These are phyloP conservation scores for Melipona beecheii DNA, from an alignment of 2,888 invertebrate species.

Conservation along the genomic window DNA sequence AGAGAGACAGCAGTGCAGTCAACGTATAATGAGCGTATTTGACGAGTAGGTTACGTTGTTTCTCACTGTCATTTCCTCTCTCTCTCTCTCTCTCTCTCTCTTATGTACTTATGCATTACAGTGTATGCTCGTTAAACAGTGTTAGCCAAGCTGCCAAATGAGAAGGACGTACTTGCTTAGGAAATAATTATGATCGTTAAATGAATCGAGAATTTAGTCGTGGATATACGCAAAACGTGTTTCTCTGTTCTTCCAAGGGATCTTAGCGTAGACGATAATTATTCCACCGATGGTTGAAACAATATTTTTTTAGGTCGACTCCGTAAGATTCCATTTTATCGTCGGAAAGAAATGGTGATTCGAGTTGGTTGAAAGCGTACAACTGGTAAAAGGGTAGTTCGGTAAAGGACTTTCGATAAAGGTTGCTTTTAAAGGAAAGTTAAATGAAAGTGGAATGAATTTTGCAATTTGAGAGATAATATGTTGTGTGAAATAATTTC, in stretches of 20 bases:
- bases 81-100: neutral
- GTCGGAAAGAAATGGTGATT: neutral
- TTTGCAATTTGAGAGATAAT: neutral
- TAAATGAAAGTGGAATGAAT: neutral
- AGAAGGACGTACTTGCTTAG: neutral
- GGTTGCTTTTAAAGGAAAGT: neutral
- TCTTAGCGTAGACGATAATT: neutral
- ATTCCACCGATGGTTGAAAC: neutral
- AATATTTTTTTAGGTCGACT: neutral
- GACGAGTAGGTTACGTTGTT: conserved; percentile 34
- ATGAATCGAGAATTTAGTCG: neutral
- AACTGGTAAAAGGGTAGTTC: too few relatives aligned
- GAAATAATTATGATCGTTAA: conserved; percentile 32
- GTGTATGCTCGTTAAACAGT: conserved; percentile 44
- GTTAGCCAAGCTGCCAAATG: conserved; percentile 17
- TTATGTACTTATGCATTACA: conserved; percentile 25
- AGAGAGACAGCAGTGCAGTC: conserved; percentile 29
- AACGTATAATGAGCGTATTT: conserved; percentile 39
- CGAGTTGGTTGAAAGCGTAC: neutral
- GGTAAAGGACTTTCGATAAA: neutral
- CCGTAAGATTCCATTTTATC: neutral
- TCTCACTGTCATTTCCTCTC: conserved; percentile 19
- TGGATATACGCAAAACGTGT: neutral
- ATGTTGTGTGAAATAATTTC: neutral
- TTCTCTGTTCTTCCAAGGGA: neutral